A percentile compares a stretch with the other conserved stretches of the same genome.
phyloP scores from a whole-genome alignment of 2,888 invertebrate genomes.

The Automeris io region DNA sequence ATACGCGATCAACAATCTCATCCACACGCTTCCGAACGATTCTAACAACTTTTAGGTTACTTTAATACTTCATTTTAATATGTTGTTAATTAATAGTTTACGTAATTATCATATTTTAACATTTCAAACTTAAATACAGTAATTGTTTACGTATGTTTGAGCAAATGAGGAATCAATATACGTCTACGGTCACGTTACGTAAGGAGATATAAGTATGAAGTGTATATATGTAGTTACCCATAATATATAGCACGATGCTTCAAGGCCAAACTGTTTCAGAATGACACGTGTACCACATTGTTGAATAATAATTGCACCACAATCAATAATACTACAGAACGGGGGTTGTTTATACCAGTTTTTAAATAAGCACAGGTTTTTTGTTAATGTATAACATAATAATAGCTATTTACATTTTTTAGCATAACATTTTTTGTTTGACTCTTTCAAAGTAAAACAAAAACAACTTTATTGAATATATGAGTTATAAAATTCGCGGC shows the following conservation, averaged over 20 bases:
- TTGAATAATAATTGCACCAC: constrained; percentile 25
- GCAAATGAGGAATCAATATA: constrained; percentile 43
- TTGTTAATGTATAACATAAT: neutral
- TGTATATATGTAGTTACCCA: constrained; percentile 32
- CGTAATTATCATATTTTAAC: constrained; percentile 27
- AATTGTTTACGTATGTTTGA: constrained; percentile 35
- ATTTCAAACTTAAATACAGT: constrained; percentile 42
- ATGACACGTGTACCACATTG: constrained; percentile 33
- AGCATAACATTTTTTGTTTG: no score
- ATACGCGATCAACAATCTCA: constrained; percentile 40
- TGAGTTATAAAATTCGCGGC: no score
- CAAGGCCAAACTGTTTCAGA: constrained; percentile 61
- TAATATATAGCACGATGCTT: constrained; percentile 39
- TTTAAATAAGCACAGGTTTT: constrained; percentile 4
- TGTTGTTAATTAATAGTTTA: constrained; percentile 27
- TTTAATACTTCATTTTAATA: constrained; percentile 28
- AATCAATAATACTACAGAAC: constrained; percentile 21
- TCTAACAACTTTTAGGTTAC: constrained; percentile 52
- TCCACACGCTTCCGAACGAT: constrained; percentile 45
- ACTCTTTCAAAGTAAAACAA: no score
- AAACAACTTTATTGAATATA: no score
- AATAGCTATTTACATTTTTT: no score
- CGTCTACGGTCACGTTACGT: constrained; percentile 54
- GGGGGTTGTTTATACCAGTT: constrained; percentile 17
- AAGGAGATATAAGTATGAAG: constrained; percentile 48